Evolutionary conservation across 2,888 invertebrate species (phyloP), one percentile per base, ranked within the genome.

Genomic region (Notodonta dromedarius): DNA sequence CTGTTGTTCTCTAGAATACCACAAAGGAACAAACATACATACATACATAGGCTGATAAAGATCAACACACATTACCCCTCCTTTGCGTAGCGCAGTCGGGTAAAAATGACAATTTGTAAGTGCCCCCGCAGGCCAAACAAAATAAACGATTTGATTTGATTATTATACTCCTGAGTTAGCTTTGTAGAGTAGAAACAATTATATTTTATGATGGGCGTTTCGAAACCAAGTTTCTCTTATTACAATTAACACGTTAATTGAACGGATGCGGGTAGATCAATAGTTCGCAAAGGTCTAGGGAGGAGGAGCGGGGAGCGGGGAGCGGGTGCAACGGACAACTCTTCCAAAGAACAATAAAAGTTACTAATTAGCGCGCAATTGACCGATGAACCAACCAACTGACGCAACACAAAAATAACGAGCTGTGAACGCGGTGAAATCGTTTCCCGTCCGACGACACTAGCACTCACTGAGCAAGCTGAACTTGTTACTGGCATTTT

Each of bases 341-440:
- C 51, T 52, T 24, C 12, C 51, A 52, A 52, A 52, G 51, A 52
- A 52, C 51, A 52, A 52, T 52, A 32, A 52, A 52, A 52, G 51
- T 52, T 32, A 52, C 51, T 52, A 52, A 52, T 52, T n/a, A 52
- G 51, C 51, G 51, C 51, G 24, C 51, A 52, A 52, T 52, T 24
- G 24, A 7, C 51, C 32, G 11, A 24, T 11, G 51, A 32, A 24
- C 24, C 24, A 52, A 52, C 11, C 51, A 52, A 52, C 51, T 52
- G 51, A 11, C 51, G 51, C 32, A 11, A 52, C 32, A 52, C 51
- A 52, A 32, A 14, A 52, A 24, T 52, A 52, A 52, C 51, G 16
- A 52, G 24, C 24, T 32, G 24, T 5, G 32, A 52, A 24, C 9
- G 11, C 51, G 32, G 5, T 6, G 32, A 12, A 6, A 52, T 32